phyloP scores from a whole-genome alignment of 2,113 vertebrate species.

The Brevimyrus niger region DNA sequence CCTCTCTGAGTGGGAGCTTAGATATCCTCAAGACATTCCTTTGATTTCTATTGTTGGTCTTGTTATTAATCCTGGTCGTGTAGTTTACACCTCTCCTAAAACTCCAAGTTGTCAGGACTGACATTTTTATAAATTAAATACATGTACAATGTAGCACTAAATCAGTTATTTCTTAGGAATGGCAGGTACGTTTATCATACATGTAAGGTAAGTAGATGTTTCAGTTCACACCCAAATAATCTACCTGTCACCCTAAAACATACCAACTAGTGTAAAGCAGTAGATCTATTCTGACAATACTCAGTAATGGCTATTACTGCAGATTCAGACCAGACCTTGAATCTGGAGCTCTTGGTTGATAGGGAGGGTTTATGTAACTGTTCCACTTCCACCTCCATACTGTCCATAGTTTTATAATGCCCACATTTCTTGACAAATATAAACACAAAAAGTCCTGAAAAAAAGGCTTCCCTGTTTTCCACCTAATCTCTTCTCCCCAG shows the following conservation, averaged over 20 bases:
- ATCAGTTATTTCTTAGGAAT: neutral
- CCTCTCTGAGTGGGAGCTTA: neutral
- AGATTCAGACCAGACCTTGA: neutral
- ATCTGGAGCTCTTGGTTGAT: neutral
- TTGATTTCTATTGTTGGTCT: neutral
- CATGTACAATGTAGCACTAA: too few relatives aligned
- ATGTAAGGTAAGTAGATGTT: neutral
- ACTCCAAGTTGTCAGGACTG: neutral
- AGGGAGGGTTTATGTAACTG: slow-evolving; percentile 35
- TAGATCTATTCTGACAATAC: neutral
- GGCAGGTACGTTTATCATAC: neutral
- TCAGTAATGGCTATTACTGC: neutral
- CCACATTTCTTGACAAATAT: slow-evolving; percentile 32
- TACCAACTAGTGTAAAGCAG: neutral
- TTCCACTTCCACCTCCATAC: slow-evolving; percentile 26
- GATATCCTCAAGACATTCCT: neutral
- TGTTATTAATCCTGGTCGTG: neutral
- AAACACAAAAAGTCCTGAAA: slow-evolving; percentile 30
- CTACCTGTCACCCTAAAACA: neutral
- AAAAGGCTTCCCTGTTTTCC: slow-evolving; percentile 54
- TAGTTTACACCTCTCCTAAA: neutral
- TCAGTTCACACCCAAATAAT: neutral
- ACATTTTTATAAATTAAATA: neutral
- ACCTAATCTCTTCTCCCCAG: slow-evolving; percentile 56
- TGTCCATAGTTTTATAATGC: slow-evolving; percentile 14